Percentiles rank a stretch among this genome's conserved stretches.
Conservation (phyloP, 1,140 invertebrate genomes). For the Portunus trituberculatus region DNA sequence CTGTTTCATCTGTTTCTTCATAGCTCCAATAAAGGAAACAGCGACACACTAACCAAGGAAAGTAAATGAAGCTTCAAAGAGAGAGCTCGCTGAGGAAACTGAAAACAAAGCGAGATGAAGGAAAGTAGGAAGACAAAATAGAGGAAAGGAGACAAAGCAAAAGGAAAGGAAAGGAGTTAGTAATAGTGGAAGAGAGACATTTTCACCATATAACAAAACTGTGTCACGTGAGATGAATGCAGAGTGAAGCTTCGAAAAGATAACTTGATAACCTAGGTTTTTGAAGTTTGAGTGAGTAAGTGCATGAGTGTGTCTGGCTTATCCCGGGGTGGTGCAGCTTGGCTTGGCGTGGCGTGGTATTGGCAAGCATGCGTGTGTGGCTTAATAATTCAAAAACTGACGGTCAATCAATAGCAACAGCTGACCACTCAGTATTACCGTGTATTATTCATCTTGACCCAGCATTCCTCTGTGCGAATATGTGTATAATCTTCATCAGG, state of each 20-base stretch:
- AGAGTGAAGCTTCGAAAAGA: neutral
- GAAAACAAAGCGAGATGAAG: neutral
- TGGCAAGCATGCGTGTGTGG: neutral
- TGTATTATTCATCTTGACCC: conserved; percentile 5
- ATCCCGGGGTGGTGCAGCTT: neutral
- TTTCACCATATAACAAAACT: neutral
- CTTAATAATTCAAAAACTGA: neutral
- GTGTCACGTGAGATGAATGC: neutral
- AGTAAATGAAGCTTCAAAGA: no score
- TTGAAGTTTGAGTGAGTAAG: neutral
- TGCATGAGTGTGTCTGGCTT: neutral
- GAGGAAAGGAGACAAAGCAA: neutral
- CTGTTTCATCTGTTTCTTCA: no score
- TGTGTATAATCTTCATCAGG: neutral
- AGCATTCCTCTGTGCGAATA: neutral
- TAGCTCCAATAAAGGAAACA: no score
- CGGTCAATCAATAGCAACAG: neutral
- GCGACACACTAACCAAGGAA: no score
- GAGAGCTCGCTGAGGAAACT: no score
- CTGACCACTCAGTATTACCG: neutral
- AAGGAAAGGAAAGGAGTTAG: neutral
- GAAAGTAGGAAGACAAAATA: neutral
- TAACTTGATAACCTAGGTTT: neutral
- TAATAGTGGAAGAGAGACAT: neutral
- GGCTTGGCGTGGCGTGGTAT: neutral